Evolutionary conservation across 2,113 vertebrate species (phyloP), one percentile per base, ranked within the genome.

Genomic region (Megaceryle maxima): DNA sequence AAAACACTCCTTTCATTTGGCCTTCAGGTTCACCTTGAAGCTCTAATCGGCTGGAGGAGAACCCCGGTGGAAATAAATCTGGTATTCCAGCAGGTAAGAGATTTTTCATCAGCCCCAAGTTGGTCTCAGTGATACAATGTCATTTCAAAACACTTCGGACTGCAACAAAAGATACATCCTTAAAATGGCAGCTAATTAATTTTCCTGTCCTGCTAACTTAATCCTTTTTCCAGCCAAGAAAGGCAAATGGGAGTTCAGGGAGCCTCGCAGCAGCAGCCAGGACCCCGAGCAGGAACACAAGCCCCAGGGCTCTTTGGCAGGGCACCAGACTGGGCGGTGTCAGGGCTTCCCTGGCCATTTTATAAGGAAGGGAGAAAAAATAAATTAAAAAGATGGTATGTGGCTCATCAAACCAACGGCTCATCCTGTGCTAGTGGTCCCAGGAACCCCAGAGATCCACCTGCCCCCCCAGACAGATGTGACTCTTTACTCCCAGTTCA

Each of bases 141-240:
- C 86, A 73, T 89, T 95, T 94, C 87, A 31, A 91, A 92, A 82
- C 57, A 64, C 87, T 91, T 68, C 1, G 0, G 60, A 64, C 51
- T 69, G 64, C 76, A 20, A 88, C 11, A 12, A 95, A 92, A 86
- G 59, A 72, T 81, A 46, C 60, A 80, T 92, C 90, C 88, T 92
- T 93, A 90, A 95, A 96, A 93, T 63, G 94, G 92, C 94, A 97
- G 87, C 85, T 70, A 90, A 94, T 95, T 94, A 83, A 87, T 93
- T 97, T 93, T 93, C 88, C 92, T 74, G 88, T 92, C 87, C 93
- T 88, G 91, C 78, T 88, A 94, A 93, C 93, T 94, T 86, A 80
- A 93, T 92, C 87, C 64, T 83, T 90, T 93, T 92, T 77, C 55
- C 95, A 96, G 93, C 94, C 92, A 88, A 86, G 92, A 77, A 90